A percentile compares a stretch with the other conserved stretches of the same genome.
phyloP scores from a whole-genome alignment of 2,113 vertebrate genomes.

The Solenodon paradoxus region DNA sequence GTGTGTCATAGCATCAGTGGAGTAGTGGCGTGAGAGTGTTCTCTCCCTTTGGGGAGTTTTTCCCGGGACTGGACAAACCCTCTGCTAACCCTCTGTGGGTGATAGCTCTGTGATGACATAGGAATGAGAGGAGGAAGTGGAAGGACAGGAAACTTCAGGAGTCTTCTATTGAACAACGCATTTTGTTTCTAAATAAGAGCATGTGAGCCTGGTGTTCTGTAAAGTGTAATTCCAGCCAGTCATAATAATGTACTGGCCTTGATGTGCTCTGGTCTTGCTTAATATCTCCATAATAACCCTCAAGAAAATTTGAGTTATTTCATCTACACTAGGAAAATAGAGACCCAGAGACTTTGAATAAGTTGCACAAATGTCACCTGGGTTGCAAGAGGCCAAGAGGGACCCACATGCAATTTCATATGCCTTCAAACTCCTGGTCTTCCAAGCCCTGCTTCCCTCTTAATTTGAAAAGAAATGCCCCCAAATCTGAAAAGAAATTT shows the following conservation, averaged over 20 bases:
- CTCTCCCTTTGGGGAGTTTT: neutral
- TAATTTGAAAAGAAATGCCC: neutral
- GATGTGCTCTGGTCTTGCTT: accelerated
- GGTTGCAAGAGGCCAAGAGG: neutral
- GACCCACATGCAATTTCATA: neutral
- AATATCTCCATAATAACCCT: neutral
- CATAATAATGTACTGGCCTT: neutral
- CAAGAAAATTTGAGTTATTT: accelerated
- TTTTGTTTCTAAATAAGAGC: neutral
- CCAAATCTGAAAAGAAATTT: neutral
- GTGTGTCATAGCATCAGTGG: neutral
- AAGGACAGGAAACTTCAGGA: neutral
- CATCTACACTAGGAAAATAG: neutral
- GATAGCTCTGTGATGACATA: accelerated
- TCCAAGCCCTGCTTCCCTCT: accelerated
- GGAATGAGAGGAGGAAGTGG: neutral
- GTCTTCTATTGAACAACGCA: too few relatives aligned
- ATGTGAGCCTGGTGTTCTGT: neutral
- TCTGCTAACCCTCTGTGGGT: accelerated
- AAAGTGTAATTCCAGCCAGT: neutral
- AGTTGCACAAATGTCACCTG: neutral
- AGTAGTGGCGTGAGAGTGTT: accelerated
- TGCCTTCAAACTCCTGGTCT: neutral
- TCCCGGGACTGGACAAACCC: accelerated
- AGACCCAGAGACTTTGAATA: neutral